Base-by-base conservation (phyloP, 2,888 invertebrate species). In the Torymus aiolomorphi region DNA sequence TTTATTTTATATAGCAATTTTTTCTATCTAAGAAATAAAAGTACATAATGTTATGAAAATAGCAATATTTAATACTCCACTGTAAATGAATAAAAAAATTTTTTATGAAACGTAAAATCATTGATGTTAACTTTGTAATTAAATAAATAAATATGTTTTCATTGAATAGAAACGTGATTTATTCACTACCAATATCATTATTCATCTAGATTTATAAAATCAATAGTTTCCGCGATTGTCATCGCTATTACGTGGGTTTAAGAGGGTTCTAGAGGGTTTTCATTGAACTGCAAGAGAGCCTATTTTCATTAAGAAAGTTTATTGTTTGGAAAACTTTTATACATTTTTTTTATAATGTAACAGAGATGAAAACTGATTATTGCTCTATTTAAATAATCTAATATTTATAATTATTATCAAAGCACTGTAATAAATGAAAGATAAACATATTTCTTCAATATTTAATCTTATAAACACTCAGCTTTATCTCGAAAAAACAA, bases 161-260 rank as follows among this genome's bases (percentile, higher is more conserved):
- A 74, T 59, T 57, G 71, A 74, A 77, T 71, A 74, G 74, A 65
- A 77, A 77, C 63, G 74, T 76, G 62, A 80, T 66, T 76, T 80
- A 81, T 80, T 82, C 67, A 76, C 70, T 65, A 69, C 67, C 70
- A 82, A 73, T 82, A 61, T 67, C 52, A 82, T 77, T 82, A 74
- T 83, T 82, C 71, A 54, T 12, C 73, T 49, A 76, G 61, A 31
- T 20, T 71, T 76, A 82, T 73, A 82, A 74, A 76, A 73, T 70
- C 59, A 82, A 71, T 82, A 78, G 52, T 82, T 82, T 57, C 82
- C 31, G 2, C 31, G 16, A n/a, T 80, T 82, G 13, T 82, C 82
- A 24, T 82, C 81, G 24, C 81, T 72, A 57, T 81, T 78, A 54
- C 80, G 5, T 1, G 8, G 8, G 42, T 42, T 1, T 42, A 10